Conservation (phyloP, 1,140 invertebrate genomes). For the Eueides isabella region DNA sequence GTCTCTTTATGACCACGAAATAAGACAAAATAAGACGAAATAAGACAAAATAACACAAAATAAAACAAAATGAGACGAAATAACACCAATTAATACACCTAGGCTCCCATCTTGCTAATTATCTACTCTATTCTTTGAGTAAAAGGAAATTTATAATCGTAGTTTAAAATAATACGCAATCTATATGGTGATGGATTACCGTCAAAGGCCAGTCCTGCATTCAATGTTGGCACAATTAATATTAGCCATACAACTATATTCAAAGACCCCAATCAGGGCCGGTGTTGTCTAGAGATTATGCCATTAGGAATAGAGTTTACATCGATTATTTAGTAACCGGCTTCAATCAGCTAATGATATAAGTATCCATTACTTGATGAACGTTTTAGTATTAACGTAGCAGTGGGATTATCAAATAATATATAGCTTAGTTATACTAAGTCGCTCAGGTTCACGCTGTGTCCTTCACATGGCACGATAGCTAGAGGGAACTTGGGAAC, state of each 20-base stretch:
- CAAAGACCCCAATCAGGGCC: neutral
- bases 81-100: neutral
- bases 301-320: neutral
- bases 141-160: neutral
- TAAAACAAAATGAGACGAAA: no score
- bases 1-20: neutral
- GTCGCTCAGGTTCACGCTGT: no score
- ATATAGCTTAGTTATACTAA: no score
- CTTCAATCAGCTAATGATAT: conserved; percentile 1
- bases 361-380: neutral
- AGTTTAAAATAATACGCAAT: conserved; percentile 12
- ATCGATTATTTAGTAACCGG: neutral
- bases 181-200: conserved; percentile 1
- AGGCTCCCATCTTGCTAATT: neutral
- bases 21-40: neutral
- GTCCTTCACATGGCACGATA: no score
- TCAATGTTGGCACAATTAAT: neutral
- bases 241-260: neutral
- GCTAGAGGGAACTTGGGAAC: no score
- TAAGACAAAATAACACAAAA: neutral
- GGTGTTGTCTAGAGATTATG: neutral
- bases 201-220: neutral
- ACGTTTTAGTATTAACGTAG: neutral
- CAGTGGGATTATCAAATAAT: neutral
- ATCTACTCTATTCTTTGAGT: neutral